Evolutionary conservation across 2,797 vertebrate genomes (phyloP), one percentile per base, ranked within the genome.

Genomic region (Takifugu ocellatus): DNA sequence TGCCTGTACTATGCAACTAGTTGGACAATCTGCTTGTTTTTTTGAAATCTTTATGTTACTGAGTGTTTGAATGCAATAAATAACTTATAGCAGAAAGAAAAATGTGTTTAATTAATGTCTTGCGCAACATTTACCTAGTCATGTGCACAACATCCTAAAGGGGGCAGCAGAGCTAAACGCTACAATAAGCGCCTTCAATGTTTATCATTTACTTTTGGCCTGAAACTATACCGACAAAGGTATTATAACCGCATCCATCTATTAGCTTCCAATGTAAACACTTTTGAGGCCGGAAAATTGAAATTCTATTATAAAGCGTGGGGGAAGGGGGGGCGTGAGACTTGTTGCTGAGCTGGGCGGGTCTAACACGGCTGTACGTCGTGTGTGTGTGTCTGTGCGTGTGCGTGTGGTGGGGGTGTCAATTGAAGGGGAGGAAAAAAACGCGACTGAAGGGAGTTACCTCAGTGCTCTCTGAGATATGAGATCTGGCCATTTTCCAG

Each of bases 1-100:
- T 65, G 70, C 74, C 70, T 90, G 82, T 85, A 82, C 90, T 92
- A 92, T 92, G 90, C 90, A 91, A 91, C 79, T 77, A 65, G 79
- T 60, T 61, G 82, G 90, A 90, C 89, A 90, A 90, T 90, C 87
- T 81, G 69, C 74, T 77, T 81, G 70, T 74, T 68, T 52, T 69
- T 21, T 21, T 21, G 1, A 21, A 77, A 26, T 25, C 16, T 43
- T 43, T 43, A 21, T 46, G 69, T 86, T 82, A 69, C 65, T 84
- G 68, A 79, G 70, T 81, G 81, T 71, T 25, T 74, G 59, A 72
- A 84, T 77, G 84, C 86, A 89, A 88, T 88, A 82, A 86, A 60
- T 68, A 66, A 25, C 70, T 83, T 71, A 58, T 68, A 54, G 72
- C 15, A 54, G 51, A 46, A 51, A 78, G 70, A 49, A 68, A 68